Conservation (phyloP, 2,888 invertebrate species). For the Phoenoteleia sp. region DNA sequence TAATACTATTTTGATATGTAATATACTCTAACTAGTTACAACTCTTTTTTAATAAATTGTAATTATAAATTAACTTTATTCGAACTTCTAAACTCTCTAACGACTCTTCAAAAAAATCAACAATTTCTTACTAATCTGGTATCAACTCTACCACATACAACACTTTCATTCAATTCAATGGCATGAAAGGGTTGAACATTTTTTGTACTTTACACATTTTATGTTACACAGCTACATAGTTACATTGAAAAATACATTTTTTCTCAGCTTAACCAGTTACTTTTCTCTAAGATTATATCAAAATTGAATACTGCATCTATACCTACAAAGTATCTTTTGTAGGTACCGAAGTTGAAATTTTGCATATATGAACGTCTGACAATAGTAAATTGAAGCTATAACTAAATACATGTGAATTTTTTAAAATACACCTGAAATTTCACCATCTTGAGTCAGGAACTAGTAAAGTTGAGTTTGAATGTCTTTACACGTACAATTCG, state of each 20-base stretch:
- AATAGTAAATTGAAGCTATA: no score
- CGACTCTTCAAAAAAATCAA: slow-evolving; percentile 9
- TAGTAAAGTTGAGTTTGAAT: slow-evolving; percentile 67
- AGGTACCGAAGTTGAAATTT: no score
- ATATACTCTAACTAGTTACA: slow-evolving; percentile 18
- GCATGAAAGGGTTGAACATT: slow-evolving; percentile 71
- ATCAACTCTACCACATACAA: slow-evolving; percentile 39
- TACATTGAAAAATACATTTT: slow-evolving; percentile 64
- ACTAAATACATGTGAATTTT: no score
- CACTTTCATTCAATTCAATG: slow-evolving; percentile 59
- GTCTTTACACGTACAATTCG: slow-evolving; percentile 72
- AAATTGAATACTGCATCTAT: slow-evolving; percentile 2
- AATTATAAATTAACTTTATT: slow-evolving; percentile 2
- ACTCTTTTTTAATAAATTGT: slow-evolving; percentile 3
- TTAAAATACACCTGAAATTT: background rate
- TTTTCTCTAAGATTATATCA: slow-evolving; percentile 45
- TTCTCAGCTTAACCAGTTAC: slow-evolving; percentile 70
- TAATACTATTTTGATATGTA: slow-evolving; percentile 38
- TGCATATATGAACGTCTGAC: no score
- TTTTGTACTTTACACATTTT: slow-evolving; percentile 59
- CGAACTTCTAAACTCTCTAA: slow-evolving; percentile 11
- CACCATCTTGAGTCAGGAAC: slow-evolving; percentile 40
- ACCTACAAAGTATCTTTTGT: no score
- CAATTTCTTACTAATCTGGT: slow-evolving; percentile 28
- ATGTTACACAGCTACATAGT: slow-evolving; percentile 67